phyloP scores from a whole-genome alignment of 2,797 vertebrate genomes.

The Chaetodon trifasciatus region DNA sequence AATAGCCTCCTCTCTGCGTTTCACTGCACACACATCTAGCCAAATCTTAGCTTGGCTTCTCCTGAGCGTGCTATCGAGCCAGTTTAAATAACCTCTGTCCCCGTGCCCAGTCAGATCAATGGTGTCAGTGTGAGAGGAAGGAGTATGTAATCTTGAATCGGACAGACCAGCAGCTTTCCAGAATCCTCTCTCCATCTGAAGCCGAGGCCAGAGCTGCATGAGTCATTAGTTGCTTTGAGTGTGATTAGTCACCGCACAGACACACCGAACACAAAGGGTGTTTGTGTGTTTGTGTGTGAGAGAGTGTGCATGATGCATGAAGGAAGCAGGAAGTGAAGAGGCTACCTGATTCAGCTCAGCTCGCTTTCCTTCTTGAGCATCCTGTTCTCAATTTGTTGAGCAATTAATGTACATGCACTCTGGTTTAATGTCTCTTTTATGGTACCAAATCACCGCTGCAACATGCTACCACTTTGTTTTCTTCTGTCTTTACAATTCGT shows the following conservation, averaged over 20 bases:
- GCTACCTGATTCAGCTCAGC: constrained; percentile 51
- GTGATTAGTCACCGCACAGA: constrained; percentile 73
- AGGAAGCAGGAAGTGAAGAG: constrained; percentile 35
- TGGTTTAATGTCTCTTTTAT: constrained; percentile 41
- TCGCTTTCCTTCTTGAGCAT: constrained; percentile 16
- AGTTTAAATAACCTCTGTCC: constrained; percentile 62
- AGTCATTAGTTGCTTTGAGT: constrained; percentile 78
- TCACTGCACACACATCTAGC: constrained; percentile 31
- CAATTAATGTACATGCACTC: constrained; percentile 29
- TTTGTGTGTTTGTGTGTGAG: constrained; percentile 40
- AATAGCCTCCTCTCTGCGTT: constrained; percentile 25
- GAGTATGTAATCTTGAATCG: constrained; percentile 63
- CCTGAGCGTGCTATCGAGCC: constrained; percentile 35
- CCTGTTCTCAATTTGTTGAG: constrained; percentile 47
- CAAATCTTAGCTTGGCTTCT: constrained; percentile 49
- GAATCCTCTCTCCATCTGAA: constrained; percentile 55
- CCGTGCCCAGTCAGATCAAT: constrained; percentile 62
- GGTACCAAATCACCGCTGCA: not conserved
- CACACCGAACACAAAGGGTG: constrained; percentile 52
- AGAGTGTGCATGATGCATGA: constrained; percentile 11
- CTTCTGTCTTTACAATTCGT: constrained; percentile 21
- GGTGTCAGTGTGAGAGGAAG: constrained; percentile 66
- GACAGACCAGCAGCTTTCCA: constrained; percentile 62
- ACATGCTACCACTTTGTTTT: constrained; percentile 11
- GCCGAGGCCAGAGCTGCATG: constrained; percentile 62